Evolutionary conservation across 2,888 invertebrate genomes (phyloP).

Genomic region (Drosophila lacicola): DNA sequence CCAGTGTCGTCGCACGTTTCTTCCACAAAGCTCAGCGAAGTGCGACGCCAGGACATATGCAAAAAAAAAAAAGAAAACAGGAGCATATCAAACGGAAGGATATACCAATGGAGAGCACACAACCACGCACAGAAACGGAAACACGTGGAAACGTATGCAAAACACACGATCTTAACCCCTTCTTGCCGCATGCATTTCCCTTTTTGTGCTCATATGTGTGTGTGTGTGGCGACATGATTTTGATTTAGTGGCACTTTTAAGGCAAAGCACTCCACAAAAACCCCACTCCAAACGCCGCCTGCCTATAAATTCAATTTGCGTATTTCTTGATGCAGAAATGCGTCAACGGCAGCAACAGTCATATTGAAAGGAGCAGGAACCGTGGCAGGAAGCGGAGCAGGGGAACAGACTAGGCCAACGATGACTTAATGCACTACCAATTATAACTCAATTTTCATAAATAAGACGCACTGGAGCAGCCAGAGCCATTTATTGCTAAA

Average conservation of each 20-base stretch:
- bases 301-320: slow-evolving; percentile 81
- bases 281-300: slow-evolving; percentile 5
- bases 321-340: slow-evolving; percentile 80
- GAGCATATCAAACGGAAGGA: slow-evolving; percentile 73
- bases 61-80: slow-evolving; percentile 35
- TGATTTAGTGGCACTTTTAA: slow-evolving; percentile 80
- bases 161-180: slow-evolving; percentile 78
- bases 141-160: slow-evolving; percentile 77
- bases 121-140: slow-evolving; percentile 37
- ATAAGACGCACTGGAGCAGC: slow-evolving; percentile 62
- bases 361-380: slow-evolving; percentile 15
- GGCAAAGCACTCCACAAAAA: slow-evolving; percentile 58
- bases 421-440: slow-evolving; percentile 81
- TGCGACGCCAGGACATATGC: slow-evolving; percentile 61
- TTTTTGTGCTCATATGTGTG: slow-evolving; percentile 14
- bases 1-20: slow-evolving; percentile 48
- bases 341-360: slow-evolving; percentile 63
- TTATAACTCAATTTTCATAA: slow-evolving; percentile 84
- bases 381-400: slow-evolving; percentile 5
- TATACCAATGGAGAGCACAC: slow-evolving; percentile 55
- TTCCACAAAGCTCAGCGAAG: slow-evolving; percentile 47
- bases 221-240: slow-evolving; percentile 52
- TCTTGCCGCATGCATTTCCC: slow-evolving; percentile 60
- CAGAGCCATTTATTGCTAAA: slow-evolving; percentile 36
- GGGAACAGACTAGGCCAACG: slow-evolving; percentile 31